These are phyloP conservation scores for Alaudala cheleensis DNA, from an alignment of 2,113 vertebrate species.

Conservation along the genomic window DNA sequence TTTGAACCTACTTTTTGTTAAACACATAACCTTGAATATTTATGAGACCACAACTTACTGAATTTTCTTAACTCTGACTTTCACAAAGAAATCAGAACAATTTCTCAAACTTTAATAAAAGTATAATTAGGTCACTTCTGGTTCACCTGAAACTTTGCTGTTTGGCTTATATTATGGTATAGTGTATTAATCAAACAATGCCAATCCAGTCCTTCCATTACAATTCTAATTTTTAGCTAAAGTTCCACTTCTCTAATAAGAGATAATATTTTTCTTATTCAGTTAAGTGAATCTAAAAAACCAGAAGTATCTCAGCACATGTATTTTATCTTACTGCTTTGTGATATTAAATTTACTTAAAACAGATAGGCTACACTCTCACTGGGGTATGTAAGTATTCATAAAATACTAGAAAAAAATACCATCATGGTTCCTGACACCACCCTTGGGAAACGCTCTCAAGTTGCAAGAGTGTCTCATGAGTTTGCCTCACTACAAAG, in stretches of 20 bases:
- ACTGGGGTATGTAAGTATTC: background rate
- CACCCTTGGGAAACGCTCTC: background rate
- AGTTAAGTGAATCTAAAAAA: background rate
- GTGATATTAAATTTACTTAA: background rate
- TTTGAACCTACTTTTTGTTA: background rate
- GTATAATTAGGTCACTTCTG: background rate
- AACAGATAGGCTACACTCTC: background rate
- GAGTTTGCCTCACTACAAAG: background rate
- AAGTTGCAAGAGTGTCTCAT: background rate
- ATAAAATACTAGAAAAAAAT: background rate
- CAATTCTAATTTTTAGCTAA: background rate
- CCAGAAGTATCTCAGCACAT: background rate
- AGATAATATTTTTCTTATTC: background rate
- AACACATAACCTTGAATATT: background rate
- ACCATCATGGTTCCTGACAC: background rate
- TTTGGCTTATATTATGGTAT: background rate
- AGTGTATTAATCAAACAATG: background rate
- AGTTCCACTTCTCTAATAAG: background rate
- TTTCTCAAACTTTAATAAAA: background rate
- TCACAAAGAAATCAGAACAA: background rate
- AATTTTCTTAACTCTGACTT: background rate
- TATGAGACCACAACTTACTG: background rate
- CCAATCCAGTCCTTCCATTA: background rate
- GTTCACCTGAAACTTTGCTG: background rate
- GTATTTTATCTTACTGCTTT: background rate